Evolutionary conservation across 2,888 invertebrate genomes (phyloP), one percentile per base, ranked within the genome.

Genomic region (Syritta pipiens): DNA sequence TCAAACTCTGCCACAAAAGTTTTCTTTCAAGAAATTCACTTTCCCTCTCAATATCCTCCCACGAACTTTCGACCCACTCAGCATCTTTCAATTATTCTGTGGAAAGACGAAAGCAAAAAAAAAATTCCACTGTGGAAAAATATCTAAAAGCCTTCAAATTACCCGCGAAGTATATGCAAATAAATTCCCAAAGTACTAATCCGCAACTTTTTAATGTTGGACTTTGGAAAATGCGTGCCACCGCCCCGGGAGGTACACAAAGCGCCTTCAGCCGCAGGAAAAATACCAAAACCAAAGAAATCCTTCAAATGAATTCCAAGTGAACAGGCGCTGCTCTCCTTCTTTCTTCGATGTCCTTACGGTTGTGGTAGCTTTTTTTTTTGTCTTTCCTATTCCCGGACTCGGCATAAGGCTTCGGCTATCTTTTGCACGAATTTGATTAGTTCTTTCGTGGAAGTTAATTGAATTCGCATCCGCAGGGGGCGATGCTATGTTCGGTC

Each of bases 191-290:
- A 44, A 57, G 42, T 35, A 53, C 14, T 53, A 26, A 55, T 55
- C 26, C 28, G 19, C 10, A 55, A 28, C 32, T 32, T 46, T 32
- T 9, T 7, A 57, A 12, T 44, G 12, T 57, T 57, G 57, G 42
- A 57, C 57, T 44, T 57, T 57, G 42, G 10, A 44, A 46, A 59
- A 46, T 59, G 46, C 24, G n/a, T 59, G 32, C 19, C 17, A n/a
- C 3, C 22, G 22, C 44, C 44, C 9, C 22, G 4, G 22, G 44
- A 20, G 30, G 30, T 44, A 44, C 30, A 42, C 12, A 32, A 17
- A 44, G 30, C 14, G 30, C 32, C 17, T 5, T 14, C 14, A 32
- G 30, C 59, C 32, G 22, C 30, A 32, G 32, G 46, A 59, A 22
- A 44, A 59, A 59, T 44, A 20, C 42, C 20, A 30, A 26, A 46